Base-by-base conservation (phyloP, 2,797 vertebrate species). In the Philypnodon macrostomus region DNA sequence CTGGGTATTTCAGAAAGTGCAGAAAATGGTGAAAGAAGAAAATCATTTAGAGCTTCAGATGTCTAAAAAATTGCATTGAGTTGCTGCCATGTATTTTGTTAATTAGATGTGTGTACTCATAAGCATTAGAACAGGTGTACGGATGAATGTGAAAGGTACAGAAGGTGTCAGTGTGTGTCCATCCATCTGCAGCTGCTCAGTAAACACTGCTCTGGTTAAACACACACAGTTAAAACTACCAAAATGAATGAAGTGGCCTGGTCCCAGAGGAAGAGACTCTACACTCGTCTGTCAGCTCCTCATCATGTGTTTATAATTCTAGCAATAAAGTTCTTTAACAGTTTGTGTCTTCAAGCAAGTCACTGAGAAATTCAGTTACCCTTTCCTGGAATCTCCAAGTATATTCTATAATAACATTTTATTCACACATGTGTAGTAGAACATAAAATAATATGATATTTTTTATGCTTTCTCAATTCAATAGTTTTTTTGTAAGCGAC, bases 231-330 rank as follows among this genome's bases (percentile, higher is more conserved):
- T 24, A 68, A 71, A 75, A 71, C 40, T 48, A 77, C 73, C 58
- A 60, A 79, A 67, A 70, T 66, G 64, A 54, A 75, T 69, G 55
- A 75, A 80, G 66, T 67, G 45, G 65, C 64, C 38, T 61, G 65
- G 38, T 57, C 65, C 55, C 58, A 1, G 11, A 38, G 70, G 75
- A 54, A 48, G 35, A 51, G 11, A 44, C 58, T 70, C 72, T 67
- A 48, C 72, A 57, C 63, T 70, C 69, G 47, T 58, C 69, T 63
- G 63, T 66, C 75, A 77, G 44, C 53, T 68, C 55, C 41, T 8
- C 2, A 2, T 37, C 48, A 56, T 57, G 44, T 75, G 55, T 67
- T 73, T 62, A 62, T 69, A 67, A 64, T 62, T 61, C 51, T 24
- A 44, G 41, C 34, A 48, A 63, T 64, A 71, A 57, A 34, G 16